Evolutionary conservation across 1,140 invertebrate genomes (phyloP).

Genomic region (Daktulosphaira vitifoliae): DNA sequence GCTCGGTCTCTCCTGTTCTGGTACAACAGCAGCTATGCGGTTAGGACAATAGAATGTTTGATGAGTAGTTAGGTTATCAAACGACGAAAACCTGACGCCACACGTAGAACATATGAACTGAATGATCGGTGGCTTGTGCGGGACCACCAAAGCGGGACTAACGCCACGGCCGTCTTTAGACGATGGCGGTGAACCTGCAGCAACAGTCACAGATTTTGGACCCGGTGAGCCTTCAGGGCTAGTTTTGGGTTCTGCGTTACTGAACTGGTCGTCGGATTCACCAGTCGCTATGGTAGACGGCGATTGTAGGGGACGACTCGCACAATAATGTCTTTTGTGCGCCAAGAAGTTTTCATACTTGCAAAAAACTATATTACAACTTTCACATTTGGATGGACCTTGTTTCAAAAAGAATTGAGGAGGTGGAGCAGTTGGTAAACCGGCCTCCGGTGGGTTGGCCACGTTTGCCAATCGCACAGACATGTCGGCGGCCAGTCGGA

Average conservation of each 20-base stretch:
- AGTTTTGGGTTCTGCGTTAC: constrained; percentile 34
- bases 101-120: constrained; percentile 84
- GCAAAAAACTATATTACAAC: constrained; percentile 95
- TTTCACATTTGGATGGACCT: constrained; percentile 78
- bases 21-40: constrained; percentile 41
- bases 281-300: constrained; percentile 39
- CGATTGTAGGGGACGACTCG: constrained; percentile 49
- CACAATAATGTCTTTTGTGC: constrained; percentile 91
- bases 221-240: constrained; percentile 36
- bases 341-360: constrained; percentile 89
- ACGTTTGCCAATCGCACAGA: constrained; percentile 43
- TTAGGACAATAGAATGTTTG: constrained; percentile 90
- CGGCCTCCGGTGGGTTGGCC: constrained; percentile 40
- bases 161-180: constrained; percentile 37
- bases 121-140: constrained; percentile 46
- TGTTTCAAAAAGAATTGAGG: constrained; percentile 68
- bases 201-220: constrained; percentile 9
- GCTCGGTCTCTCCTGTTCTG: constrained; percentile 30
- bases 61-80: constrained; percentile 87
- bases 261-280: constrained; percentile 44
- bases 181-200: constrained; percentile 32
- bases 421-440: constrained; percentile 38
- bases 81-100: constrained; percentile 87
- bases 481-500: constrained; percentile 43
- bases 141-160: constrained; percentile 24